These are phyloP conservation scores for Chelon auratus DNA, from an alignment of 2,797 vertebrate genomes.

Conservation along the genomic window DNA sequence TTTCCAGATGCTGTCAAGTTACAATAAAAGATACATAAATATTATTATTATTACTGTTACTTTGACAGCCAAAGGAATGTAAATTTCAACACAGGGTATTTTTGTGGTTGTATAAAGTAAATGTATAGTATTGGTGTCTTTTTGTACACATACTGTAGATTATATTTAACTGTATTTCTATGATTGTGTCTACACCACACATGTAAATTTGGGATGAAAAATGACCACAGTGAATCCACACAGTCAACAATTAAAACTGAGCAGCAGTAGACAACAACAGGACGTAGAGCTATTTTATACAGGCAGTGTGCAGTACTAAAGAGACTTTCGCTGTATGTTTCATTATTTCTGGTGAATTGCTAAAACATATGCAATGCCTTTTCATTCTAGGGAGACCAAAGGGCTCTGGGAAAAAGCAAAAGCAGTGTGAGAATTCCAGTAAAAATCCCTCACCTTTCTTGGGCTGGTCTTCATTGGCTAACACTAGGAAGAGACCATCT, in stretches of 20 bases:
- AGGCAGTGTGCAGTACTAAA: neutral
- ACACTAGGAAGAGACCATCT: constrained; percentile 86
- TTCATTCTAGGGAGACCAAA: constrained; percentile 87
- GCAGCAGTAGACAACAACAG: neutral
- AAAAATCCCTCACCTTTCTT: constrained; percentile 85
- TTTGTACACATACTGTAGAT: neutral
- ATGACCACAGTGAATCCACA: neutral
- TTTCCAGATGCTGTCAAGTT: neutral
- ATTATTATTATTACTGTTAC: too few relatives aligned
- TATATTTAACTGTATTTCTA: constrained; percentile 7
- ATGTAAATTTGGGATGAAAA: neutral
- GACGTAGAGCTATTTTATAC: neutral
- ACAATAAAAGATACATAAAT: neutral
- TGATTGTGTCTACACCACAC: neutral
- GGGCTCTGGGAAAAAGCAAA: constrained; percentile 87
- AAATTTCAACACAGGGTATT: too few relatives aligned
- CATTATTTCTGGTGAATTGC: neutral
- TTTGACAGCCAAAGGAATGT: too few relatives aligned
- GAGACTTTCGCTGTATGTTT: neutral
- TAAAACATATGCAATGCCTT: constrained; percentile 5
- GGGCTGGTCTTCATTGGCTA: constrained; percentile 86
- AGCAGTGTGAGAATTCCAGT: constrained; percentile 77
- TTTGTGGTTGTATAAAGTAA: too few relatives aligned
- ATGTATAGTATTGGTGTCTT: too few relatives aligned
- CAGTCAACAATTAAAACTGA: neutral